Evolutionary conservation across 2,888 invertebrate species (phyloP), one percentile per base, ranked within the genome.

Genomic region (Tricholauxania praeusta): DNA sequence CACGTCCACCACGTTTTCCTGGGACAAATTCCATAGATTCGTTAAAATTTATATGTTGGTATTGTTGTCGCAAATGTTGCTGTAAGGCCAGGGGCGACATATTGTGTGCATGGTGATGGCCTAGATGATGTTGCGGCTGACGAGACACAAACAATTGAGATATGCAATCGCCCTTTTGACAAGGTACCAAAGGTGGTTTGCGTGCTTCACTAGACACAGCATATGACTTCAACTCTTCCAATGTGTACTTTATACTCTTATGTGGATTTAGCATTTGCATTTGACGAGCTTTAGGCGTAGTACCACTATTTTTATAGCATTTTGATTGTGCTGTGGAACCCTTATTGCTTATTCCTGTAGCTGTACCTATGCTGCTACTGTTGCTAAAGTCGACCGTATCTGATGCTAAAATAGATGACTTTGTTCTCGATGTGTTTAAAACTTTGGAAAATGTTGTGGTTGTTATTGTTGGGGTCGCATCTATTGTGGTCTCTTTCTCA

Each of bases 91-190:
- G 66, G 48, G 74, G 71, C 12, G 76, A 74, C 60, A 73, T 69
- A 14, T 76, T 73, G 49, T 74, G 74, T 1, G 70, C 64, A 15
- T 81, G 81, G 57, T 79, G 79, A 19, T 80, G 78, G 19, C 19
- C 19, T 14, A 71, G 60, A 28, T 73, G 76, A 70, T 76, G 78
- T 32, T 77, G 74, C 47, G 71, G 72, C 51, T 81, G 83, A 0
- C 83, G 79, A 14, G 84, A 80, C 1, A 84, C 84, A 72, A 84
- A 84, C 39, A 85, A 71, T 64, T 84, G 82, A 1, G 84, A 74
- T 57, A 84, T 83, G 70, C 82, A 84, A 63, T 83, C 82, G 1
- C 83, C 84, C 22, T 83, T 84, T 65, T 83, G 81, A 65, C 83
- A 84, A 32, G 78, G 79, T 48, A 84, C 84, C 74, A 83, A 39